phyloP scores from a whole-genome alignment of 2,113 vertebrate genomes.

The Heliornis fulica region DNA sequence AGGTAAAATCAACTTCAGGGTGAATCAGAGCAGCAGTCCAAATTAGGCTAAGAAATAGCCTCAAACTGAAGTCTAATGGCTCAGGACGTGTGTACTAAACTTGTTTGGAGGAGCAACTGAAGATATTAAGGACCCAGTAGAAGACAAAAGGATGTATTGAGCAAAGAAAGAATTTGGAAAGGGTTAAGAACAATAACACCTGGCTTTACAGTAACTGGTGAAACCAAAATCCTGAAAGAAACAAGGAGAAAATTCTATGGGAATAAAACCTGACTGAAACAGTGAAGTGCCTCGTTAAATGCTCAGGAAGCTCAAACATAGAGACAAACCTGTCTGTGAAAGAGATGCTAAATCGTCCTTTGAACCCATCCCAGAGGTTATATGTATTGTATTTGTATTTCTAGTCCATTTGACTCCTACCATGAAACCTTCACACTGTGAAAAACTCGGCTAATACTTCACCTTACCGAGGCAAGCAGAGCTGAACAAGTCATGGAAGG shows the following conservation, averaged over 20 bases:
- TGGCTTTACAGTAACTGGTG: not conserved
- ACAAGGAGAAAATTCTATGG: not conserved
- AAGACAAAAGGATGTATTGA: not conserved
- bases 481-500: not conserved
- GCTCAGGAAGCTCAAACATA: too few relatives aligned
- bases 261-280: not conserved
- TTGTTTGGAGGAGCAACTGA: not conserved
- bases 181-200: not conserved
- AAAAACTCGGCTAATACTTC: not conserved
- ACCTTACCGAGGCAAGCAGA: not conserved
- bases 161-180: not conserved
- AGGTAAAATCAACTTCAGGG: not conserved
- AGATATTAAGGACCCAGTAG: not conserved
- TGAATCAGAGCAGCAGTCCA: not conserved
- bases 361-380: not conserved
- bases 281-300: not conserved
- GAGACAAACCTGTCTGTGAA: too few relatives aligned
- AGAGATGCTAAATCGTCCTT: not conserved
- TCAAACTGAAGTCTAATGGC: not conserved
- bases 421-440: not conserved
- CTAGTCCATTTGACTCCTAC: not conserved
- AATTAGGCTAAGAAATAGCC: not conserved
- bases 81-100: not conserved
- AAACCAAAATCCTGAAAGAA: not conserved
- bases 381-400: not conserved